Evolutionary conservation across 2,797 vertebrate species (phyloP), one percentile per base, ranked within the genome.

Genomic region (Gephyroberyx darwinii): DNA sequence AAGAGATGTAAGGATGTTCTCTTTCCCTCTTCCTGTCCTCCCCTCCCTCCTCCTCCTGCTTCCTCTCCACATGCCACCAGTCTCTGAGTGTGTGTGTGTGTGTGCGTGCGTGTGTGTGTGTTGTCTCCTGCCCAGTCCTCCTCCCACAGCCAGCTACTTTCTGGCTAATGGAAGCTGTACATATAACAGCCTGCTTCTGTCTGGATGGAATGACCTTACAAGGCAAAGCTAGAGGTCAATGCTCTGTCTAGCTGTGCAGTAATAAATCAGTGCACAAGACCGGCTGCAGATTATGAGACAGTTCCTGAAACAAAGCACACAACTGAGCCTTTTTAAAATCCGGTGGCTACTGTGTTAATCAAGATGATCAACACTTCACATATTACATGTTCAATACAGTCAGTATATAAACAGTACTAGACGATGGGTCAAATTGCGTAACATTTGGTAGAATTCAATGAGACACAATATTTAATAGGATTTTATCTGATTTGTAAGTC

Each of bases 131-230:
- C 9, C 58, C 20, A 5, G 37, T 39, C 37, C 33, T 19, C n/a
- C 14, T n/a, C 17, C 6, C 4, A 19, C 13, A 7, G 19, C 8
- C 20, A 39, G 41, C 53, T 20, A 17, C 13, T 54, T 56, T 56
- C 35, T 16, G 60, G 65, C 56, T 51, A 69, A 81, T 61, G 67
- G 73, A 65, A 37, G 52, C 65, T 53, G 66, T 63, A 65, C 50
- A 55, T 57, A 60, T 65, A 78, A 74, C 62, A 8, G 35, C 45
- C 64, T 57, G 73, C 52, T 33, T 45, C 60, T 68, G 51, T 20
- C 35, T 19, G 48, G 47, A 57, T 71, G 69, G 65, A 61, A 68
- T 52, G 70, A 83, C 82, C 78, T 75, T 58, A 52, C 50, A 78
- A 74, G 41, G 53, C 19, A 37, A 19, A 63, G 71, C 20, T 58